Conservation (phyloP, 2,888 invertebrate species). For the Incurvaria masculella region DNA sequence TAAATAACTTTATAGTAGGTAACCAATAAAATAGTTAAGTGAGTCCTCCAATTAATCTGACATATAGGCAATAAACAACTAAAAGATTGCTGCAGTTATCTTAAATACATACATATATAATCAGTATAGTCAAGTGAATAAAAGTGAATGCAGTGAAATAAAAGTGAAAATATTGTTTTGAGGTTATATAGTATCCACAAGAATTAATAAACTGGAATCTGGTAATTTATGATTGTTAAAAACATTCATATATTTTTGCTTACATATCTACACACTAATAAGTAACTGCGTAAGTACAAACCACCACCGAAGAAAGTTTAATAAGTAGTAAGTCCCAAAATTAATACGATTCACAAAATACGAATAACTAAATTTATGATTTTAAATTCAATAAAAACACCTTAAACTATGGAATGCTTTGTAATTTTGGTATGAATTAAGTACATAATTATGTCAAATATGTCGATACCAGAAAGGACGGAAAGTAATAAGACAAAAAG, state of each 20-base stretch:
- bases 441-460: not conserved
- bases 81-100: too few relatives aligned
- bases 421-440: slow-evolving; percentile 1
- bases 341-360: slow-evolving; percentile 29
- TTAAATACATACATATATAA: slow-evolving; percentile 8
- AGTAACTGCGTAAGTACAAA: not conserved
- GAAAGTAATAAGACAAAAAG: not conserved
- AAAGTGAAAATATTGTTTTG: slow-evolving; percentile 21
- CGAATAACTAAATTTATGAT: slow-evolving; percentile 20
- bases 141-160: slow-evolving; percentile 6
- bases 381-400: slow-evolving; percentile 18
- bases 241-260: too few relatives aligned
- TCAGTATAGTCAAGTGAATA: slow-evolving; percentile 11
- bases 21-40: slow-evolving; percentile 1
- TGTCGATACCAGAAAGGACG: not conserved
- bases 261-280: too few relatives aligned
- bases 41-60: slow-evolving; percentile 7
- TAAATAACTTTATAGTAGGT: slow-evolving; percentile 2
- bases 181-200: slow-evolving; percentile 14
- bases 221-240: slow-evolving; percentile 17
- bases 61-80: too few relatives aligned
- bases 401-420: slow-evolving; percentile 12
- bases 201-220: slow-evolving; percentile 19
- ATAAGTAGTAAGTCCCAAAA: slow-evolving; percentile 17
- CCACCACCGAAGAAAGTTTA: not conserved